Evolutionary conservation across 2,888 invertebrate genomes (phyloP), one percentile per base, ranked within the genome.

Genomic region (Sinhomidia bicolor): DNA sequence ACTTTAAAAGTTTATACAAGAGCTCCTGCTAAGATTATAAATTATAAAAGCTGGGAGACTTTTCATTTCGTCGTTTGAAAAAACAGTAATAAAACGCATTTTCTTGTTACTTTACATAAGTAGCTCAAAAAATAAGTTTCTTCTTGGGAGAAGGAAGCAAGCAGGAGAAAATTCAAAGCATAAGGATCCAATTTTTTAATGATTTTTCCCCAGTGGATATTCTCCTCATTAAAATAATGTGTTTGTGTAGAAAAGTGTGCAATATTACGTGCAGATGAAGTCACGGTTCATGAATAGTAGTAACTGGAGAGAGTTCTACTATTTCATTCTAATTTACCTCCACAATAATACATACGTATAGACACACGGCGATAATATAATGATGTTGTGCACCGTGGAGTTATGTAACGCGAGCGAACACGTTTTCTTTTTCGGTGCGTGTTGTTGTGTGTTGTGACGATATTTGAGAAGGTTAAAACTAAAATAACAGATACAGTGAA

Each of bases 171-270:
- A 65, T 65, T 65, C 65, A 32, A 32, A 32, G 7, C 65, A 65
- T 65, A 65, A n/a, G 65, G 65, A 65, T 65, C 32, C 65, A 65
- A 65, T 65, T 65, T 29, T 41, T 60, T 60, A 60, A 60, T 60
- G 32, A 65, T 65, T 32, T 65, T 62, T 65, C 65, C 32, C 65
- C 7, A 65, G 17, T 65, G 65, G 65, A 65, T 65, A 32, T 65
- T 65, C 65, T 32, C 32, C 65, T 65, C 65, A 65, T 65, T 65
- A 65, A 32, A 65, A 65, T 32, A n/a, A 0, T 65, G 32, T n/a
- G 32, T 65, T 65, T 29, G 32, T 32, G 32, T 65, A 17, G 6
- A n/a, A n/a, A n/a, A n/a, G n/a, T n/a, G n/a, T n/a, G n/a, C n/a
- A 5, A 29, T 62, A 29, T 3, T 62, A 26, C 26, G 60, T 26